phyloP scores from a whole-genome alignment of 2,113 vertebrate genomes.

The Halcyon senegalensis region DNA sequence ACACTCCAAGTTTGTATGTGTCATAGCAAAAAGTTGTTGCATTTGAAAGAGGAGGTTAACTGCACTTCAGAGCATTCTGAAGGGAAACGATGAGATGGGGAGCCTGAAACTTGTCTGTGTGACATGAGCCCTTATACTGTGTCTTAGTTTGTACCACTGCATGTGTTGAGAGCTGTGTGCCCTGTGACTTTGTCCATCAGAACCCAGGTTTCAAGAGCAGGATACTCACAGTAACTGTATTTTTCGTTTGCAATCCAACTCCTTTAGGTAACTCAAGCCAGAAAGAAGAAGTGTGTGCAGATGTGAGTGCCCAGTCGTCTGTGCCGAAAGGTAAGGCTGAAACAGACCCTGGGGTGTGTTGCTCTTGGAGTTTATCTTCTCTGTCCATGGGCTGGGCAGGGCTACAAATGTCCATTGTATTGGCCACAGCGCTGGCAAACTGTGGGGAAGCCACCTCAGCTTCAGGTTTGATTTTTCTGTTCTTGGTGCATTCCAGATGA shows the following conservation, averaged over 20 bases:
- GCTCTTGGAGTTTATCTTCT: not conserved
- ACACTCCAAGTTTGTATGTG: not conserved
- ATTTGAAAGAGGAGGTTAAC: not conserved
- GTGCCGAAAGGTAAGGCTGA: not conserved
- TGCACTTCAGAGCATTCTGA: not conserved
- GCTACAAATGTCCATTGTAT: not conserved
- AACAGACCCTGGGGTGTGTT: not conserved
- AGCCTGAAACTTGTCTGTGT: not conserved
- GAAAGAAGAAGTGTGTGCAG: not conserved
- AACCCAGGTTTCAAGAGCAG: not conserved
- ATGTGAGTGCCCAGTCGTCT: accelerated
- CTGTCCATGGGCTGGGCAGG: not conserved
- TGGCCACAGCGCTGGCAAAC: not conserved
- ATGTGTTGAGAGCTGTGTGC: not conserved
- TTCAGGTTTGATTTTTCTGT: not conserved
- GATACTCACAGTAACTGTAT: not conserved
- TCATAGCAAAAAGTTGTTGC: not conserved
- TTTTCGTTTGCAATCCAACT: not conserved
- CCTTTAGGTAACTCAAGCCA: not conserved
- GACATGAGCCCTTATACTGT: not conserved
- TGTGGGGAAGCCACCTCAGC: not conserved
- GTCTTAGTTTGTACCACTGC: not conserved
- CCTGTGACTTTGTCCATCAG: not conserved
- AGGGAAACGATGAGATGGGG: not conserved
- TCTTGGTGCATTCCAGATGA: not conserved